Evolutionary conservation across 2,888 invertebrate species (phyloP).

Genomic region (Ellobium chinense): DNA sequence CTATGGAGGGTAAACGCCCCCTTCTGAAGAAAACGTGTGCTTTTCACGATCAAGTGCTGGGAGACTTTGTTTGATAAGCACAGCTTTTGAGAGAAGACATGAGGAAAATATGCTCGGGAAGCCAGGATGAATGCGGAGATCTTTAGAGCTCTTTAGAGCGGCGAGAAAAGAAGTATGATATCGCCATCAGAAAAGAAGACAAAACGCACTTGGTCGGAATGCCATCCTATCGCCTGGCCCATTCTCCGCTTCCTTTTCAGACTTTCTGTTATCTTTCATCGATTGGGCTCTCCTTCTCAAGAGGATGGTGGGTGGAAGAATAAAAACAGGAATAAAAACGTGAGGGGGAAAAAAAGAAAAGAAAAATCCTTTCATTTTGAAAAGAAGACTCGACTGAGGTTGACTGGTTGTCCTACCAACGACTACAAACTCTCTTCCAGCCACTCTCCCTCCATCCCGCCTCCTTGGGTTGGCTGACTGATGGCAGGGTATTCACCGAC

Average conservation of each 20-base stretch:
- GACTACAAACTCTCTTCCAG: no score
- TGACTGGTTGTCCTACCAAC: not conserved
- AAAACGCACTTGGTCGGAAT: not conserved
- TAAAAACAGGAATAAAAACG: not conserved
- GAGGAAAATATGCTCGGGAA: not conserved
- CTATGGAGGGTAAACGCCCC: not conserved
- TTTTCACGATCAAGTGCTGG: not conserved
- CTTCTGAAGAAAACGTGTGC: not conserved
- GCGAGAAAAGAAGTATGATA: not conserved
- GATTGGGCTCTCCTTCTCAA: not conserved
- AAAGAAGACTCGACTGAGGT: not conserved
- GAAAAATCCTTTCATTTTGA: not conserved
- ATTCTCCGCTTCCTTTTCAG: no score
- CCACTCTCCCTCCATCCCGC: constrained; percentile 67
- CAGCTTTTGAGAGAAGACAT: not conserved
- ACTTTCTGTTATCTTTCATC: not conserved
- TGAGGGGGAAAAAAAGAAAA: not conserved
- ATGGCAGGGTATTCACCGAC: constrained; percentile 62
- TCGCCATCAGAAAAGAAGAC: not conserved
- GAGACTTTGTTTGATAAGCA: not conserved
- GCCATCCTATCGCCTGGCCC: not conserved
- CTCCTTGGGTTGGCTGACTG: constrained; percentile 53
- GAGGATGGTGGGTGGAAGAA: not conserved
- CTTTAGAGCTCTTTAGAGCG: not conserved
- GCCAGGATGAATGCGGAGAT: not conserved